Evolutionary conservation across 2,888 invertebrate species (phyloP), one percentile per base, ranked within the genome.

Genomic region (Apodemia zela): DNA sequence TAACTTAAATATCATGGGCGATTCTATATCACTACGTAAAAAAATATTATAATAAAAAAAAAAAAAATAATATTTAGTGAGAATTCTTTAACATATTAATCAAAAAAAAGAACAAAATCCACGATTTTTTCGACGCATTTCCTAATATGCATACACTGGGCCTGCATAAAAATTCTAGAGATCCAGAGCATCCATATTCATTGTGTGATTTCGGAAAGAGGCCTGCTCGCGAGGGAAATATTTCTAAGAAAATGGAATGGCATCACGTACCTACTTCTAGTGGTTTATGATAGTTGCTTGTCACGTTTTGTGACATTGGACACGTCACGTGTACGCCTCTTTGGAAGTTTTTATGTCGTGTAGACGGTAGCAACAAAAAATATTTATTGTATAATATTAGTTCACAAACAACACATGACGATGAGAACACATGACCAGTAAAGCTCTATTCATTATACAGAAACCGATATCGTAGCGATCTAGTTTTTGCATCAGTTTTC

Each of bases 151-250:
- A 25, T 21, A 51, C 18, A 51, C 51, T 21, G 17, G 51, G 51
- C 51, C 21, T 51, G 62, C 70, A 73, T 69, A 63, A 65, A 45
- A 61, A 51, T 51, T 51, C 51, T 21, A 21, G 51, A 51, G 51
- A 21, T 51, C 51, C 21, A 21, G 18, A 11, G 68, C 68, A 73
- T 73, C 73, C 71, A 64, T 67, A 67, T 67, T 67, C 66, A 62
- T 35, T 42, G 63, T 68, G 75, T 81, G 79, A 82, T 81, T 78
- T 79, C 73, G 68, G 66, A 70, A 69, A 80, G 76, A 78, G 77
- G 75, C 73, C 62, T 66, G 63, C 66, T 71, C 75, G 68, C 70
- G 60, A 65, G 76, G 78, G 75, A 79, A 77, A 78, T 75, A 73
- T 68, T 66, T 71, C 66, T 54, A 61, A 61, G 63, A 75, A 77